Evolutionary conservation across 2,113 vertebrate genomes (phyloP).

Genomic region (Crocuta crocuta): DNA sequence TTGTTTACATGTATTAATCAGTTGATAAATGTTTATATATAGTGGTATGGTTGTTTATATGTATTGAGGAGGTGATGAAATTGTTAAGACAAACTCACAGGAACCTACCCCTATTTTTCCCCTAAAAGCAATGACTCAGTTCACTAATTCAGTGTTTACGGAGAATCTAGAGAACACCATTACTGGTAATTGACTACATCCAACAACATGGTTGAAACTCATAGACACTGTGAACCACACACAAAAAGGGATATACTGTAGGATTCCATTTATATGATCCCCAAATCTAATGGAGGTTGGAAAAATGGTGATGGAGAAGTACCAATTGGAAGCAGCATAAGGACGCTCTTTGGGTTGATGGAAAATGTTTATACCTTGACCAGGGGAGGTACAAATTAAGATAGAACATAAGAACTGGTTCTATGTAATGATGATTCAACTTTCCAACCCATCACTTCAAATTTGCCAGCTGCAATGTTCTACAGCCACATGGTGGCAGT

Average conservation of each 20-base stretch:
- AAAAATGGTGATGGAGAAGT: background rate
- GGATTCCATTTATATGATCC: background rate
- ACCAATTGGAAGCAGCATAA: background rate
- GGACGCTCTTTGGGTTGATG: background rate
- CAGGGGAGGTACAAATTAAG: background rate
- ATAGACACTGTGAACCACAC: background rate
- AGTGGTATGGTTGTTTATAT: background rate
- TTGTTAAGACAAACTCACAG: background rate
- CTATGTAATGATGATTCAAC: background rate
- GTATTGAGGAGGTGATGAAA: background rate
- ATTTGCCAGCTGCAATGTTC: background rate
- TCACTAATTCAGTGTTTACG: background rate
- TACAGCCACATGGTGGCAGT: constrained; percentile 59
- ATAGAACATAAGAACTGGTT: background rate
- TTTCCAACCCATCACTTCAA: background rate
- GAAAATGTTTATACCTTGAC: background rate
- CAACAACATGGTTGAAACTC: background rate
- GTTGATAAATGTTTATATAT: background rate
- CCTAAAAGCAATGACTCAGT: background rate
- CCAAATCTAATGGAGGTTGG: background rate
- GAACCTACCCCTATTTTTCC: background rate
- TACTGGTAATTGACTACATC: background rate
- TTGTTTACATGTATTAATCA: background rate
- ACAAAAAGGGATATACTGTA: background rate
- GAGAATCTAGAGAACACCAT: background rate